These are phyloP conservation scores for Agonopterix heracliana DNA, from an alignment of 2,888 invertebrate species.

Conservation along the genomic window DNA sequence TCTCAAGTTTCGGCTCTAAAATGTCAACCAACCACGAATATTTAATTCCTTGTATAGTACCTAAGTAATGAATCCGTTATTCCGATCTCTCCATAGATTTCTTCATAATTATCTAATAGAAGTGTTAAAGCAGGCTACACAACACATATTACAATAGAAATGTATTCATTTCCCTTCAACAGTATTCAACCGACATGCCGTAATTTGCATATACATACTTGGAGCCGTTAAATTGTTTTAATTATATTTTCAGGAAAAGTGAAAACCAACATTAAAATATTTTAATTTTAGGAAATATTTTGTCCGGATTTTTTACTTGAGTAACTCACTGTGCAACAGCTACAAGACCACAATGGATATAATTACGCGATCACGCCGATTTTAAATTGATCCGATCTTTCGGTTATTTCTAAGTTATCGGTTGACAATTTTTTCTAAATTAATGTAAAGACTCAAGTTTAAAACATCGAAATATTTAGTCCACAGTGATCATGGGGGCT, in stretches of 20 bases:
- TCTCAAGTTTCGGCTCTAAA: constrained; percentile 44
- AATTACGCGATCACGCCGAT: constrained; percentile 48
- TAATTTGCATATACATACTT: constrained; percentile 72
- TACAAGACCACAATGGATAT: constrained; percentile 72
- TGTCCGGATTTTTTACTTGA: constrained; percentile 68
- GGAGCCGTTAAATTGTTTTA: constrained; percentile 64
- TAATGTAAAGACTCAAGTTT: constrained; percentile 62
- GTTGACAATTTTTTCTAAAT: constrained; percentile 73
- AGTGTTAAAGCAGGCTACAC: constrained; percentile 67
- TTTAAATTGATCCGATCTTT: constrained; percentile 39
- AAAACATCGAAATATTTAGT: constrained; percentile 74
- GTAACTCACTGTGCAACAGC: constrained; percentile 64
- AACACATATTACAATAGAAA: constrained; percentile 74
- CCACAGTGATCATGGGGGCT: constrained; percentile 69
- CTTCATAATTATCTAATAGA: constrained; percentile 53
- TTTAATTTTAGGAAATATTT: constrained; percentile 21
- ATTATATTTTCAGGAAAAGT: constrained; percentile 50
- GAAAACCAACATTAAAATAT: constrained; percentile 33
- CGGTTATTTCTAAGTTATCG: constrained; percentile 58
- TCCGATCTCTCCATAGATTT: constrained; percentile 70
- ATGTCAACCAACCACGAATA: constrained; percentile 38
- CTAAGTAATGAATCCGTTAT: constrained; percentile 69
- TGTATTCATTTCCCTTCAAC: constrained; percentile 70
- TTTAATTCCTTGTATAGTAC: constrained; percentile 64
- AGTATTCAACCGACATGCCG: constrained; percentile 70